phyloP scores from a whole-genome alignment of 2,797 vertebrate species.

The Champsocephalus gunnari region DNA sequence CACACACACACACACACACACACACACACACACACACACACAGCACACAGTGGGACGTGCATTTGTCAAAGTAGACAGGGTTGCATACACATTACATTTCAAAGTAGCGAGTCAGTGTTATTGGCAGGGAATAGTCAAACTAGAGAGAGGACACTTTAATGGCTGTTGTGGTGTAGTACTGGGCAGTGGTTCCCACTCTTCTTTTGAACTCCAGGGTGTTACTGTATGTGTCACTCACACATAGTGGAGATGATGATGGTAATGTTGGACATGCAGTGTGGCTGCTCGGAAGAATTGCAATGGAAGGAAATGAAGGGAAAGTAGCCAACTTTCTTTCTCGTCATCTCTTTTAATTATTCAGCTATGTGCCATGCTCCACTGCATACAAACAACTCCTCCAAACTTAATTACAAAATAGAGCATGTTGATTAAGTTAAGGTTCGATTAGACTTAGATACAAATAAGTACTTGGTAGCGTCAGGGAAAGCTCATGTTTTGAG shows the following conservation, averaged over 20 bases:
- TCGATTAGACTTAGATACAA: background rate
- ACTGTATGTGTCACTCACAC: constrained; percentile 45
- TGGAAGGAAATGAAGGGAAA: constrained; percentile 26
- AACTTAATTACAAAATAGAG: background rate
- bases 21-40: constrained; percentile 21
- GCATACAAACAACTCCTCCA: background rate
- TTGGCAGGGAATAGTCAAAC: constrained; percentile 25
- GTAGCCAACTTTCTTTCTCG: constrained; percentile 8
- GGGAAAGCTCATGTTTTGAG: background rate
- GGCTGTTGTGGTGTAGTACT: constrained; percentile 33
- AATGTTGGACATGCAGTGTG: constrained; percentile 46
- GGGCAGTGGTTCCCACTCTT: constrained; percentile 23
- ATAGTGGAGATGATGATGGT: constrained; percentile 28
- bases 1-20: constrained; percentile 25
- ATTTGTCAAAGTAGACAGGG: constrained; percentile 40
- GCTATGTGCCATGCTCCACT: background rate
- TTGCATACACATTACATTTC: constrained; percentile 46
- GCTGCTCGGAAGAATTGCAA: constrained; percentile 28
- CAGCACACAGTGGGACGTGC: constrained; percentile 47
- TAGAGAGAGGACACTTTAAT: constrained; percentile 18
- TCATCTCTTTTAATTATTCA: constrained; percentile 29
- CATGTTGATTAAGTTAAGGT: background rate
- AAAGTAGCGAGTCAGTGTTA: constrained; percentile 55
- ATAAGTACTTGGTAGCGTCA: background rate
- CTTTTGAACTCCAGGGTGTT: constrained; percentile 10